Percentiles rank a stretch among this genome's conserved stretches.
phyloP scores from a whole-genome alignment of 1,140 invertebrate species.

The Drosophila rufa region DNA sequence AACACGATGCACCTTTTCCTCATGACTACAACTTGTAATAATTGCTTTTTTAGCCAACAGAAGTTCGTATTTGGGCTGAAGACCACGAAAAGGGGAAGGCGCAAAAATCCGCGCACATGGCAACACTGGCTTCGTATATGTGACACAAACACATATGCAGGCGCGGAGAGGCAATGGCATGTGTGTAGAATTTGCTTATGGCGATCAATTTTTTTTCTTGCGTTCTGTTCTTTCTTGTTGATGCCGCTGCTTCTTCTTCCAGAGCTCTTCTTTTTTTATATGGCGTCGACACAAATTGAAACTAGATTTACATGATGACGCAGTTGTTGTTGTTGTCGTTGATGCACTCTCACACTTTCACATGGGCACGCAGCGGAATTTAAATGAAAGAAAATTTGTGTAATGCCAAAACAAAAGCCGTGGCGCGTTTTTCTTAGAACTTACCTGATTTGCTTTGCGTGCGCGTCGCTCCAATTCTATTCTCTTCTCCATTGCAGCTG shows the following conservation, averaged over 20 bases:
- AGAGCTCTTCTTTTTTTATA: slow-evolving; percentile 53
- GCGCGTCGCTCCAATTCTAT: slow-evolving; percentile 95
- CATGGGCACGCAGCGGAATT: slow-evolving; percentile 18
- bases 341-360: slow-evolving; percentile 34
- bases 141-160: slow-evolving; percentile 44
- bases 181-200: slow-evolving; percentile 78
- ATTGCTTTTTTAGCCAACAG: slow-evolving; percentile 33
- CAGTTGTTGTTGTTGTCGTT: slow-evolving; percentile 50
- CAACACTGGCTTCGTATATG: slow-evolving; percentile 62
- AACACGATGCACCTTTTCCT: slow-evolving; percentile 1
- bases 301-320: slow-evolving; percentile 79
- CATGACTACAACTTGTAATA: slow-evolving; percentile 35
- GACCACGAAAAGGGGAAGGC: slow-evolving; percentile 53
- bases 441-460: slow-evolving; percentile 93
- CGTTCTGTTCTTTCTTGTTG: slow-evolving; percentile 37
- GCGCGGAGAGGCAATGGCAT: slow-evolving; percentile 33
- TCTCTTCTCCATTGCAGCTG: slow-evolving; percentile 93
- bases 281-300: slow-evolving; percentile 70
- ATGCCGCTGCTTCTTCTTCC: slow-evolving; percentile 53
- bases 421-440: slow-evolving; percentile 81
- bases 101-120: slow-evolving; percentile 79
- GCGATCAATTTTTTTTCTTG: slow-evolving; percentile 75
- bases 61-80: slow-evolving; percentile 51
- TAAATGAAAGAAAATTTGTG: slow-evolving; percentile 44
- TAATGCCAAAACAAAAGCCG: slow-evolving; percentile 50